These are phyloP conservation scores for Anagrus nilaparvatae DNA, from an alignment of 1,140 invertebrate genomes.

Conservation along the genomic window DNA sequence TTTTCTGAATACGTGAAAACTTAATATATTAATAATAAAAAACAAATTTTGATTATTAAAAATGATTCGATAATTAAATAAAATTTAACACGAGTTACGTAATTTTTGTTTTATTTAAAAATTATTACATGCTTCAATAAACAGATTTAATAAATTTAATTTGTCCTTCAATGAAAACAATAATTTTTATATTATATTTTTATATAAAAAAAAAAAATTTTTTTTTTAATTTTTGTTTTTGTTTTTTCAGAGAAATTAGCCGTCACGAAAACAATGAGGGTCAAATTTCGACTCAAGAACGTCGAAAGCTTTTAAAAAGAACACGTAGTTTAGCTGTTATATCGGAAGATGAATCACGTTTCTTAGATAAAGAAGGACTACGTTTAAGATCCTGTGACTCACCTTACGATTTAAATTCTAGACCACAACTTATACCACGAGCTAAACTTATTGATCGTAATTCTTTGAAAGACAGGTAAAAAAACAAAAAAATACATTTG, in stretches of 20 bases:
- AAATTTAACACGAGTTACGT: no score
- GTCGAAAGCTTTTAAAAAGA: slow-evolving; percentile 53
- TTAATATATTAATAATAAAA: no score
- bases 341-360: slow-evolving; percentile 60
- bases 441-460: slow-evolving; percentile 64
- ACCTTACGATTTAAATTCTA: slow-evolving; percentile 15
- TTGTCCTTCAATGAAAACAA: no score
- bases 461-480: slow-evolving; percentile 57
- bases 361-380: background rate
- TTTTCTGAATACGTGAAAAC: no score
- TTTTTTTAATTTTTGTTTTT: background rate
- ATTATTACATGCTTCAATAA: no score
- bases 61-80: no score
- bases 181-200: no score
- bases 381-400: slow-evolving; percentile 4
- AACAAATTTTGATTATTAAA: no score
- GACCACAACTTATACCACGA: slow-evolving; percentile 64
- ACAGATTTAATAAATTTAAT: no score
- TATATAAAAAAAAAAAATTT: background rate
- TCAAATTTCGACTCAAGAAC: slow-evolving; percentile 30
- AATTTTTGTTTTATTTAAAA: no score
- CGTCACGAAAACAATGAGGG: slow-evolving; percentile 28
- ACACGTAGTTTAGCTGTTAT: slow-evolving; percentile 66
- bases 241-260: slow-evolving; percentile 19
- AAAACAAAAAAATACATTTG: background rate